Conservation (phyloP, 2,888 invertebrate species). For the Glaucopsyche alexis region DNA sequence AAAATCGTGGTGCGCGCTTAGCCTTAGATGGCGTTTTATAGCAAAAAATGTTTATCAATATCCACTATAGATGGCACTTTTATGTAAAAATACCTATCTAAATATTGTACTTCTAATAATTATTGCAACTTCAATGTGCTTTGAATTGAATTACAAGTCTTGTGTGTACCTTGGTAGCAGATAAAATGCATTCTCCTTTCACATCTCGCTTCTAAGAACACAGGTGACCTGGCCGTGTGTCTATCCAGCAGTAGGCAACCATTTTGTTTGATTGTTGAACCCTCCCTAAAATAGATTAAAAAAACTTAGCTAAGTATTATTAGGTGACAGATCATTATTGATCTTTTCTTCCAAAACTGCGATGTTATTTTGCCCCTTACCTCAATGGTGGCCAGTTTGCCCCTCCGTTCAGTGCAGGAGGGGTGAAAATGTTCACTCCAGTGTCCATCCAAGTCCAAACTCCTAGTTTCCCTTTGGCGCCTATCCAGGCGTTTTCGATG, state of each 20-base stretch:
- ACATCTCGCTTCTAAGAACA: conserved; percentile 72
- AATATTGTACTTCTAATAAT: no score
- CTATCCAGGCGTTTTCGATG: conserved; percentile 77
- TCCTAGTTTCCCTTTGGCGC: conserved; percentile 63
- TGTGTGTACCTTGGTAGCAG: conserved; percentile 64
- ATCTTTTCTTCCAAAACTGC: conserved; percentile 11
- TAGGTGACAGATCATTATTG: conserved; percentile 18
- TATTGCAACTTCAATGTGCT: no score
- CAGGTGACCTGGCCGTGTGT: conserved; percentile 60
- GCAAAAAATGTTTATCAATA: no score
- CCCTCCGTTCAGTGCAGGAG: conserved; percentile 46
- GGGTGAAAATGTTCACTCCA: conserved; percentile 59
- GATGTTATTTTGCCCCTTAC: conserved; percentile 42
- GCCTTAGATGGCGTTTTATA: no score
- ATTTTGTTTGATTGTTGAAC: conserved; percentile 54
- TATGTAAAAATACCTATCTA: background rate
- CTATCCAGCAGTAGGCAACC: conserved; percentile 75
- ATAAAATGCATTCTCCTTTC: conserved; percentile 75
- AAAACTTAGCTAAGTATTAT: no score
- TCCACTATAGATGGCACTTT: background rate
- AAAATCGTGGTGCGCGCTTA: no score
- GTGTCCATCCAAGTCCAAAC: conserved; percentile 71
- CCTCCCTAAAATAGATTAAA: conserved; percentile 48
- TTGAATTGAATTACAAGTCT: no score
- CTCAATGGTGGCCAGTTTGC: conserved; percentile 63